Conservation (phyloP, 1,140 invertebrate species). For the Drosophila sulfurigaster region DNA sequence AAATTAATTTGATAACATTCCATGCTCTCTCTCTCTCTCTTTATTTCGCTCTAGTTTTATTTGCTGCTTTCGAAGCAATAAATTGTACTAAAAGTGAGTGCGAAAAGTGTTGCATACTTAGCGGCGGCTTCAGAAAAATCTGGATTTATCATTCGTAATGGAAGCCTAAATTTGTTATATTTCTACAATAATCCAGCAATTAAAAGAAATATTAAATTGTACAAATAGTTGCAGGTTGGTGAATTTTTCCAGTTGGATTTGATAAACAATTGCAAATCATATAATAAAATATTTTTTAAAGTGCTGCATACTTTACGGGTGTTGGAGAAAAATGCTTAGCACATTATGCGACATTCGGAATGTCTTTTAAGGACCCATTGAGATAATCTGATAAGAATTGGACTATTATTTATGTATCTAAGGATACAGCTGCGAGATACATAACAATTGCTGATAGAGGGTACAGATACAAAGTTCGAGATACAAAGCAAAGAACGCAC, state of each 20-base stretch:
- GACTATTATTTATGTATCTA: conserved; percentile 16
- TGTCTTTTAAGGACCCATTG: neutral
- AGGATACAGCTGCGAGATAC: conserved; percentile 8
- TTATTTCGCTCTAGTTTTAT: conserved; percentile 30
- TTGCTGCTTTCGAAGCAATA: neutral
- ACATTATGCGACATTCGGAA: neutral
- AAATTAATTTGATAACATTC: conserved; percentile 80
- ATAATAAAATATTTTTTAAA: no score
- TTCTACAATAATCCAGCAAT: neutral
- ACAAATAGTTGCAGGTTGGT: neutral
- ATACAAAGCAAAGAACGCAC: conserved; percentile 67
- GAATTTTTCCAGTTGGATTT: no score
- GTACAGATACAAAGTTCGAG: conserved; percentile 31
- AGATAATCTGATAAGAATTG: neutral
- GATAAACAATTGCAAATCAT: no score
- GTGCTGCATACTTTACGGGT: no score
- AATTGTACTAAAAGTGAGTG: conserved; percentile 12
- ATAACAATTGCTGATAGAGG: conserved; percentile 26
- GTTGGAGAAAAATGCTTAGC: no score
- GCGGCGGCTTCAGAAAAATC: neutral
- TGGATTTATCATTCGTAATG: neutral
- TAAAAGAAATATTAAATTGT: neutral
- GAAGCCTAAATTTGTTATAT: neutral
- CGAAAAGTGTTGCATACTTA: conserved; percentile 29
- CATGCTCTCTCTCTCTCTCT: conserved; percentile 37